Conservation (phyloP, 2,888 invertebrate species). For the Agrochola litura region DNA sequence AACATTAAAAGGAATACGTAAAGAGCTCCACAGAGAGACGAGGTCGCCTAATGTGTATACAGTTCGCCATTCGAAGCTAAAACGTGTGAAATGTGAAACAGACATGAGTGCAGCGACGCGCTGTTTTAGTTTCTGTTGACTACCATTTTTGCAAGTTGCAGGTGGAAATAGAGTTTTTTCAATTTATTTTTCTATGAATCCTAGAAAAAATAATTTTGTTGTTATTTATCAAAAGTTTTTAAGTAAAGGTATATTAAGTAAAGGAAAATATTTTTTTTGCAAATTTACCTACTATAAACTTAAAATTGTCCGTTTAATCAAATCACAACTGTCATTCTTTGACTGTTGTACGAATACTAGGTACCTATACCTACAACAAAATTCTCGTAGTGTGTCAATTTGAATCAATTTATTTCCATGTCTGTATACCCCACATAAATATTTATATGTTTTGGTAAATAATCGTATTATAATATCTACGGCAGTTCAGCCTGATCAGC, state of each 20-base stretch:
- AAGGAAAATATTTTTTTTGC: not conserved
- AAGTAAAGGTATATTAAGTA: not conserved
- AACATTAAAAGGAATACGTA: conserved; percentile 48
- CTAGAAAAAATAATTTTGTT: not conserved
- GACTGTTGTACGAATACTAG: too few relatives aligned
- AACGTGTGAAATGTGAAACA: conserved; percentile 64
- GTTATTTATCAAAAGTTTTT: not conserved
- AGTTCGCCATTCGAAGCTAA: conserved; percentile 62
- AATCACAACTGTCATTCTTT: not conserved
- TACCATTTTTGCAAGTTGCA: conserved; percentile 34
- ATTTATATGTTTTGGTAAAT: not conserved
- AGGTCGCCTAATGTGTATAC: conserved; percentile 50
- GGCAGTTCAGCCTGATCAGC: not conserved
- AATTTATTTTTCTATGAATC: not conserved
- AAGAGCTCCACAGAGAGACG: conserved; percentile 30
- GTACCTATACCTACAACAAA: too few relatives aligned
- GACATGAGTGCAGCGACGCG: conserved; percentile 55
- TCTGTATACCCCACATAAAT: too few relatives aligned
- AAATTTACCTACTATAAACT: not conserved
- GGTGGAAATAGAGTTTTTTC: not conserved
- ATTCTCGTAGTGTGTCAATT: not conserved
- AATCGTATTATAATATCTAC: not conserved
- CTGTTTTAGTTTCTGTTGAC: conserved; percentile 22
- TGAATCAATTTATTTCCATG: not conserved
- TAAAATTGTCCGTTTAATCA: not conserved